Conservation (phyloP, 2,113 vertebrate genomes). For the Conger conger region DNA sequence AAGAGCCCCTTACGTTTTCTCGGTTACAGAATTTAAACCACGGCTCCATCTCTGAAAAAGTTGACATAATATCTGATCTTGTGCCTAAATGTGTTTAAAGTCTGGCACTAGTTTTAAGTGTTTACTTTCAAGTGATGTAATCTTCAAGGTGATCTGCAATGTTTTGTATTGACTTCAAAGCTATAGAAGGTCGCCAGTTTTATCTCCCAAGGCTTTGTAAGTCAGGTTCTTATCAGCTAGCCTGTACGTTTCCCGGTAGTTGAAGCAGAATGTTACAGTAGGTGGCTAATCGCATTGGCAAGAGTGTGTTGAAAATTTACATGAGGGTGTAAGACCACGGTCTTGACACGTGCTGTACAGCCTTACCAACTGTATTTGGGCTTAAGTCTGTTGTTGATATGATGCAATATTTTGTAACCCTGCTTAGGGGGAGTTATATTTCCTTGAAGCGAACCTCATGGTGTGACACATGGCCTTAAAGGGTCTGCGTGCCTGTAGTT, state of each 20-base stretch:
- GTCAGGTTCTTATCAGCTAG: background rate
- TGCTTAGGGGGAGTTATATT: background rate
- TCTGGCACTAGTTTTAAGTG: background rate
- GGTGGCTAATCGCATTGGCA: background rate
- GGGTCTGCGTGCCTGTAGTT: background rate
- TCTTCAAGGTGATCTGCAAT: background rate
- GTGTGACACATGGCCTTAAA: background rate
- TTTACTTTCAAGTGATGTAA: no score
- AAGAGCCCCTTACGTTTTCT: conserved; percentile 24
- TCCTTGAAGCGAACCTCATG: background rate
- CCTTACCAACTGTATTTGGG: background rate
- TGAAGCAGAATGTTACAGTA: no score
- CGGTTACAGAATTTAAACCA: background rate
- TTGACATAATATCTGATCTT: no score
- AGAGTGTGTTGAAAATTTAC: background rate
- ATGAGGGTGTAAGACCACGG: accelerated
- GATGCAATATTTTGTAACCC: background rate
- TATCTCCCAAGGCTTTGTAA: background rate
- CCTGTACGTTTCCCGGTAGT: background rate
- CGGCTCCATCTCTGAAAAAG: background rate
- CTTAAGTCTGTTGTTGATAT: background rate
- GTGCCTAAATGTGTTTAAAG: background rate
- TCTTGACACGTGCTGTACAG: no score
- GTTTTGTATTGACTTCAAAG: background rate
- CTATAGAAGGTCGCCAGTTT: background rate